Percentiles rank a stretch among this genome's conserved stretches.
phyloP scores from a whole-genome alignment of 2,797 vertebrate species.

The Varecia variegata region DNA sequence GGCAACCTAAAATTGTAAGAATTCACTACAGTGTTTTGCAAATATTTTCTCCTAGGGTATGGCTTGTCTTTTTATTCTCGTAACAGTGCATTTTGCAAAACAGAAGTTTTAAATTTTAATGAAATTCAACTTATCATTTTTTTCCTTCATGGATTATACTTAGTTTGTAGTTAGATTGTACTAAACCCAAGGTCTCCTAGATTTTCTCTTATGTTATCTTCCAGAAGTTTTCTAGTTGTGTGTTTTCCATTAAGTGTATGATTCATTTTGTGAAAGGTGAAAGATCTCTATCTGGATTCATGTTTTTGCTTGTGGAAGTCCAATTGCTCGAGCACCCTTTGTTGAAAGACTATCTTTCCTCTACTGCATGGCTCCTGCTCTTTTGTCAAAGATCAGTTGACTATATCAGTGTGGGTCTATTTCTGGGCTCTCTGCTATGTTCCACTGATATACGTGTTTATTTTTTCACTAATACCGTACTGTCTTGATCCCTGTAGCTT shows the following conservation, averaged over 20 bases:
- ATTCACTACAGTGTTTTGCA: not conserved
- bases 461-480: not conserved
- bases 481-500: not conserved
- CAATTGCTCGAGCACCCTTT: too few relatives aligned
- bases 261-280: not conserved
- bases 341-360: not conserved
- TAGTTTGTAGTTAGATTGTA: not conserved
- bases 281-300: not conserved
- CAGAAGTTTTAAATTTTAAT: not conserved
- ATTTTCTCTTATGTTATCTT: not conserved
- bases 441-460: not conserved
- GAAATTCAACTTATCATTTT: not conserved
- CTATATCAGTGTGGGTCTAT: not conserved
- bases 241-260: not conserved
- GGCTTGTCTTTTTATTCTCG: not conserved
- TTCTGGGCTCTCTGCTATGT: not conserved
- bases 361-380: not conserved
- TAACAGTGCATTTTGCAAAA: not conserved
- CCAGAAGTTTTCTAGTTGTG: not conserved
- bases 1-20: not conserved
- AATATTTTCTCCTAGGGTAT: not conserved
- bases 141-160: not conserved
- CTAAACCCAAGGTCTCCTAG: not conserved
- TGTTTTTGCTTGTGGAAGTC: not conserved
- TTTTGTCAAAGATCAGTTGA: not conserved